Base-by-base conservation (phyloP, 2,113 vertebrate genomes). In the Empidonax traillii region DNA sequence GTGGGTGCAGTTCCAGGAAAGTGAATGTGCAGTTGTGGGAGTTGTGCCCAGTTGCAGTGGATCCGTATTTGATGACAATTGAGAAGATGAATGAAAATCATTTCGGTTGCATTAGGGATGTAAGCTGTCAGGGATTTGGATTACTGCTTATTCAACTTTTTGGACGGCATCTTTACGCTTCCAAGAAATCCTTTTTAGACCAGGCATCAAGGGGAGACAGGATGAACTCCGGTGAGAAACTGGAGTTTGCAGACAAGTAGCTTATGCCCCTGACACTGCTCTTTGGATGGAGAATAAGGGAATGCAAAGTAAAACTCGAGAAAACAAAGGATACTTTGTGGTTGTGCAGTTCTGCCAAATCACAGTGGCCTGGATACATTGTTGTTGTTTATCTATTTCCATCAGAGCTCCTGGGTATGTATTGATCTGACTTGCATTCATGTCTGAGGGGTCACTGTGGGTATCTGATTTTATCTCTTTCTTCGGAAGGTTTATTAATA, bases 61-160 rank as follows among this genome's bases (percentile, higher is more conserved):
- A 87, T 87, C 85, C 83, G 58, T 85, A 90, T 69, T 84, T 71
- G 90, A 90, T 82, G 85, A 47, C 94, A 96, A 80, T 47, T 84
- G 72, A 90, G 91, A 92, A 82, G 76, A 87, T 91, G 83, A 96
- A 94, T 94, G 91, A 92, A 97, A 96, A 95, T 94, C 19, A 87
- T 91, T 97, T 89, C 3, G 6, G 39, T 87, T 93, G 89, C 87
- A 79, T 96, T 89, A 87, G 67, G 69, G 81, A 95, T 91, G 79
- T 90, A 89, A 93, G 8, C 69, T 95, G 94, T 90, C 87, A 91
- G 79, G 53, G 58, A 78, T 67, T 93, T 84, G 87, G 84, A 82
- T 87, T 94, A 73, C 39, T 87, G 89, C 66, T 92, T 85, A 79
- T 89, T 94, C 91, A 91, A 85, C 73, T 51, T 80, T 93, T 77